A percentile compares a stretch with the other conserved stretches of the same genome.
These are phyloP conservation scores for Eucera pruinosa DNA, from an alignment of 2,888 invertebrate genomes.

Conservation along the genomic window DNA sequence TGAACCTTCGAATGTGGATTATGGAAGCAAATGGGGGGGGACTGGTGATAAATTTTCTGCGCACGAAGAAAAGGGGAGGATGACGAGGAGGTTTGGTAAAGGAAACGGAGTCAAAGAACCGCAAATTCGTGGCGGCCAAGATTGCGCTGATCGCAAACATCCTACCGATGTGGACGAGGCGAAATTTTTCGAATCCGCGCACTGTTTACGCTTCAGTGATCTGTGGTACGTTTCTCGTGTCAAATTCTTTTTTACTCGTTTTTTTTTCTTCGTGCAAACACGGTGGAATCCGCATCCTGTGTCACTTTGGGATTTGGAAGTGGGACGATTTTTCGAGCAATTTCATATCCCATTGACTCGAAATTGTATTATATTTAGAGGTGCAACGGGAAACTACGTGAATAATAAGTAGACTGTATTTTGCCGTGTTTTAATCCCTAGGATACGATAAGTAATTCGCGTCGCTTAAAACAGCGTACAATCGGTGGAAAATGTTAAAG, in stretches of 20 bases:
- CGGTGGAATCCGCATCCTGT: too few species aligned
- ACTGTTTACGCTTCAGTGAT: slow-evolving; percentile 85
- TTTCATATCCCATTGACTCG: too few species aligned
- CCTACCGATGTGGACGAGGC: slow-evolving; percentile 81
- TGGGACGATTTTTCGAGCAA: too few species aligned
- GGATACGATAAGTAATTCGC: too few species aligned
- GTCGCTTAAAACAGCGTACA: too few species aligned
- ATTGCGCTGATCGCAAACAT: slow-evolving; percentile 83
- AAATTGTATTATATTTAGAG: too few species aligned
- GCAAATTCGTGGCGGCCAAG: slow-evolving; percentile 85
- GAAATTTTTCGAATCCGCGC: slow-evolving; percentile 85
- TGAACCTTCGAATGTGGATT: not conserved
- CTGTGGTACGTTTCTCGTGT: slow-evolving; percentile 84
- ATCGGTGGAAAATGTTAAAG: too few species aligned
- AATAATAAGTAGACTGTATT: too few species aligned
- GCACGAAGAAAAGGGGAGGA: not conserved
- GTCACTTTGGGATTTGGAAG: too few species aligned
- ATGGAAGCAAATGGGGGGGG: not conserved
- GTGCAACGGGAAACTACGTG: too few species aligned
- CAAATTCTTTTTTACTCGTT: too few species aligned
- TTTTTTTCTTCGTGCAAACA: too few species aligned
- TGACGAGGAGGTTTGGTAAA: not conserved
- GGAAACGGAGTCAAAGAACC: slow-evolving; percentile 30
- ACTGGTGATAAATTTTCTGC: slow-evolving; percentile 1
- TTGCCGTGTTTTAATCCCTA: not conserved